Evolutionary conservation across 2,888 invertebrate species (phyloP).

Genomic region (Acronicta psi): DNA sequence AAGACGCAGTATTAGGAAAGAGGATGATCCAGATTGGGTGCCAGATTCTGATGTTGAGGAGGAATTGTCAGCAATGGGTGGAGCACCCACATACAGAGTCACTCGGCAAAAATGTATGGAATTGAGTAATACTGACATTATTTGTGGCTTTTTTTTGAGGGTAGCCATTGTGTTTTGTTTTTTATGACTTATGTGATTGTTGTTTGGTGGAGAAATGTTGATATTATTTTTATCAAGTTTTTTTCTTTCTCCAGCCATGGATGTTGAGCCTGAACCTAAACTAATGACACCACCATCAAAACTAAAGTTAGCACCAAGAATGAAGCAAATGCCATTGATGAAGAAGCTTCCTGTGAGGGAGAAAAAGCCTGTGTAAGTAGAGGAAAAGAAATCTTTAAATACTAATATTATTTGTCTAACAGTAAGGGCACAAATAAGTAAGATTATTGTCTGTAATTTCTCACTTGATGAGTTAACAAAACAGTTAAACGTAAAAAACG

Average conservation of each 20-base stretch:
- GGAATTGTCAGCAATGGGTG: conserved; percentile 92
- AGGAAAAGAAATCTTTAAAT: too few species aligned
- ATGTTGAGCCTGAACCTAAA: conserved; percentile 56
- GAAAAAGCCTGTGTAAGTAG: conserved; percentile 63
- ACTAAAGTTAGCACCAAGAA: conserved; percentile 40
- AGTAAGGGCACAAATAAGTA: too few species aligned
- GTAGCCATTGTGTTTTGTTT: too few species aligned
- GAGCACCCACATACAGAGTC: conserved; percentile 72
- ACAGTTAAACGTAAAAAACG: too few species aligned
- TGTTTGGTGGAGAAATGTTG: too few species aligned
- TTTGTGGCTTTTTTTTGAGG: too few species aligned
- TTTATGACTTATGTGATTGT: too few species aligned
- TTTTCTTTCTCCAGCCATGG: conserved; percentile 67
- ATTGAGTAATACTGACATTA: not conserved
- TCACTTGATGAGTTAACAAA: too few species aligned
- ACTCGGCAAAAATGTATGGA: conserved; percentile 76
- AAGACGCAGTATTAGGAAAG: conserved; percentile 76
- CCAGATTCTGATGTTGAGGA: conserved; percentile 91
- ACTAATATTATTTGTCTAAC: too few species aligned
- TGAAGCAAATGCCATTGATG: conserved; percentile 57
- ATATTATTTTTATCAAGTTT: not conserved
- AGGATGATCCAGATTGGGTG: conserved; percentile 88
- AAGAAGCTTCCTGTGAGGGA: conserved; percentile 55
- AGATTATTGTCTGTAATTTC: too few species aligned
- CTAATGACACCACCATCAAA: conserved; percentile 17